Evolutionary conservation across 2,888 invertebrate genomes (phyloP), one percentile per base, ranked within the genome.

Genomic region (Tenthredo distinguenda): DNA sequence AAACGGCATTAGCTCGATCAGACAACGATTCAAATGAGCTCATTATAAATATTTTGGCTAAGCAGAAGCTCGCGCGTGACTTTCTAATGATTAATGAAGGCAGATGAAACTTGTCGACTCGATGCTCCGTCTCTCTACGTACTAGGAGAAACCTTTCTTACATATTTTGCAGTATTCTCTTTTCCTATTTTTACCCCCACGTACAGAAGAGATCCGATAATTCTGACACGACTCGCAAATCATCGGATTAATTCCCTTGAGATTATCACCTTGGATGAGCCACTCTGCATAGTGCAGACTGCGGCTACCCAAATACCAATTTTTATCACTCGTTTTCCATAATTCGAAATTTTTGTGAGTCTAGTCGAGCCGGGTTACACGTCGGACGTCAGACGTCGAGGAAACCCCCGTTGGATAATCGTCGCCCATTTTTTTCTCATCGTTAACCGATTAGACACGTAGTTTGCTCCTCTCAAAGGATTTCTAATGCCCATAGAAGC

Each of bases 1-100:
- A 88, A 90, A 89, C 89, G 89, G 89, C 89, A 90, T 90, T 91
- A 91, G 91, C 84, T 87, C 85, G 87, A 91, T 91, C 91, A 90
- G 91, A 91, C 91, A 91, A 90, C 89, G 89, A 91, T 91, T 92
- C 91, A 90, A 91, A 91, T 90, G 91, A 91, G 90, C 91, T 92
- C 91, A 90, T 91, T 91, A 91, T 91, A 83, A 83, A 83, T 83
- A 91, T 90, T 91, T 91, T 85, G 90, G 90, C 88, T 86, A 88
- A 87, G 88, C 87, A 87, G 87, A 89, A 87, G 87, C 88, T 68
- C 83, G 87, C 88, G 86, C 87, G 87, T 88, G 87, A 89, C 88
- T 87, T 87, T 88, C 87, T 87, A 87, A 89, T 89, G 88, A 89
- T 89, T 88, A 89, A 89, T 89, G 89, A 88, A 88, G 87, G 84